These are phyloP conservation scores for Hystrix cristata DNA, from an alignment of 2,113 vertebrate genomes.

Conservation along the genomic window DNA sequence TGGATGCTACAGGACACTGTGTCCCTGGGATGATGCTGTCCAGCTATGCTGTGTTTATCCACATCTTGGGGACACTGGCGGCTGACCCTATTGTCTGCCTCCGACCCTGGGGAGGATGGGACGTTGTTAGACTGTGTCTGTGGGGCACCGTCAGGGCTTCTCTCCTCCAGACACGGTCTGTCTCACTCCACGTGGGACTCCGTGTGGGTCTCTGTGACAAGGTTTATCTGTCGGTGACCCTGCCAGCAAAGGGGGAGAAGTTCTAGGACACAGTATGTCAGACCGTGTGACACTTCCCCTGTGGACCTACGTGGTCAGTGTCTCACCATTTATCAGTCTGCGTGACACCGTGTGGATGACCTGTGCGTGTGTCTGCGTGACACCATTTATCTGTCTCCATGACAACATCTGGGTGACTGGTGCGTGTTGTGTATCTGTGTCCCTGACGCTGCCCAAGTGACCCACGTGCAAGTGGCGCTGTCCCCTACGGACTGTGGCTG, in stretches of 20 bases:
- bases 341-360: neutral
- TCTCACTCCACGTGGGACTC: neutral
- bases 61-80: neutral
- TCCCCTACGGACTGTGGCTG: neutral
- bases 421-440: neutral
- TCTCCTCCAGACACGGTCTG: neutral
- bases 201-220: neutral
- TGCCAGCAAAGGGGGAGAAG: neutral
- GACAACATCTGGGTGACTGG: neutral
- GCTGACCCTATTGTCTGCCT: neutral
- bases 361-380: neutral
- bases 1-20: neutral
- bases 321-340: neutral
- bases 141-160: neutral
- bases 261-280: neutral
- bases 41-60: neutral
- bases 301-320: neutral
- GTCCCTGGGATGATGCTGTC: fast-evolving
- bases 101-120: neutral
- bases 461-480: no score
- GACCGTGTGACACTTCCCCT: neutral
- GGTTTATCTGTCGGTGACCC: neutral
- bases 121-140: neutral
- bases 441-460: neutral
- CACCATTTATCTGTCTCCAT: neutral